Evolutionary conservation across 2,888 invertebrate genomes (phyloP), one percentile per base, ranked within the genome.

Genomic region (Meiosimyza decipiens): DNA sequence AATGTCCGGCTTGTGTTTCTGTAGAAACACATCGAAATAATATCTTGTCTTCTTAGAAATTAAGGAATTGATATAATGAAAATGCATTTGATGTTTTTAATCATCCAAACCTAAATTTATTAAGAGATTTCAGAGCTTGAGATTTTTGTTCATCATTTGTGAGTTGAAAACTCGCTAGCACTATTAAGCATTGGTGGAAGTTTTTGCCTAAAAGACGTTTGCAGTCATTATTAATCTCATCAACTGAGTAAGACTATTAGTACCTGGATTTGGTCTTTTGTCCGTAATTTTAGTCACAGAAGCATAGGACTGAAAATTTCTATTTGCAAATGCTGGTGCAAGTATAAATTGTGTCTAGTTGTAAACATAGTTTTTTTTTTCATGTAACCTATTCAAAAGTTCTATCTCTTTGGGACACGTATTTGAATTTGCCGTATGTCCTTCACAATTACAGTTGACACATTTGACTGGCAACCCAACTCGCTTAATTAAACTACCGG

Each of bases 31-130:
- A 11, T 54, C 49, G 9, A 64, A 49, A 22, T 63, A 71, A 50
- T 71, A 64, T 16, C 72, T 52, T 3, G n/a, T n/a, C n/a, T n/a
- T n/a, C n/a, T n/a, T n/a, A n/a, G n/a, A n/a, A n/a, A 69, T 22
- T 4, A 72, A 22, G 0, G 68, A 72, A n/a, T 62, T 71, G 3
- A 71, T 59, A 13, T 71, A 65, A 0, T 47, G 3, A 65, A 66
- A 15, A 71, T 71, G 12, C 65, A 59, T 16, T 71, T 64, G 11
- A 51, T 50, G 49, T 18, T 13, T 66, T 11, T 60, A 71, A 11
- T 47, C 67, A 72, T 72, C 11, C 7, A 18, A 15, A 7, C 63
- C 33, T 6, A 72, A 15, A 1, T 12, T 40, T 6, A 66, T 72
- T 16, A 72, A 12, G 60, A 72, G 51, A 5, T 55, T 67, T 18